These are phyloP conservation scores for Dyspetes luteomarginatus DNA, from an alignment of 2,888 invertebrate species.

Conservation along the genomic window DNA sequence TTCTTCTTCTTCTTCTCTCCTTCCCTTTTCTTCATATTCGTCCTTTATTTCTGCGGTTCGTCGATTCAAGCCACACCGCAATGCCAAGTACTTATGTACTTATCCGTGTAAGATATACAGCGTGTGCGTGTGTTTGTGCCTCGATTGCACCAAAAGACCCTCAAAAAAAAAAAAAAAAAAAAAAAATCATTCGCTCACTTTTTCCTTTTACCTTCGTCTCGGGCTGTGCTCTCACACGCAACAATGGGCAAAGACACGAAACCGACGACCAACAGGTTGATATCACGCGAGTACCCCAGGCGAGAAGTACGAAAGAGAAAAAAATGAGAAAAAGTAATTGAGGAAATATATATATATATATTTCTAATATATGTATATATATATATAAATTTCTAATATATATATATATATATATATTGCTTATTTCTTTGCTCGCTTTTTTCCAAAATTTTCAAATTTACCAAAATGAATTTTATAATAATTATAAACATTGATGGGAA, in stretches of 20 bases:
- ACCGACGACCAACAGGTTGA: slow-evolving; percentile 53
- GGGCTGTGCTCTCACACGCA: slow-evolving; percentile 50
- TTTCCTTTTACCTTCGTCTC: slow-evolving; percentile 5
- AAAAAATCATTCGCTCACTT: not conserved
- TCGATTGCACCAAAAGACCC: not conserved
- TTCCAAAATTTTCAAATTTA: too few species aligned
- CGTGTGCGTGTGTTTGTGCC: slow-evolving; percentile 33
- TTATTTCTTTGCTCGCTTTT: too few species aligned
- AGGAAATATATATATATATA: too few species aligned
- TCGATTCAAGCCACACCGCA: slow-evolving; percentile 31
- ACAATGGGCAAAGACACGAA: slow-evolving; percentile 56
- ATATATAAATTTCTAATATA: too few species aligned
- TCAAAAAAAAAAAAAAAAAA: too few species aligned
- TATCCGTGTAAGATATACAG: slow-evolving; percentile 23
- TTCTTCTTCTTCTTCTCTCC: slow-evolving; percentile 48
- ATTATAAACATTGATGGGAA: too few species aligned
- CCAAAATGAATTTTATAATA: too few species aligned
- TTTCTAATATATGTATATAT: too few species aligned
- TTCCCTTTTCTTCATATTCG: slow-evolving; percentile 64
- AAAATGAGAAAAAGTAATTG: not conserved
- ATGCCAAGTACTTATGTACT: slow-evolving; percentile 46
- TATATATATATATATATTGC: too few species aligned
- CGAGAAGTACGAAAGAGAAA: not conserved
- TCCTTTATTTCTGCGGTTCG: slow-evolving; percentile 65
- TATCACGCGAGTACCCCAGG: slow-evolving; percentile 31